Percentiles rank a stretch among this genome's conserved stretches.
These are phyloP conservation scores for Mamestra configurata DNA, from an alignment of 1,140 invertebrate species.

Conservation along the genomic window DNA sequence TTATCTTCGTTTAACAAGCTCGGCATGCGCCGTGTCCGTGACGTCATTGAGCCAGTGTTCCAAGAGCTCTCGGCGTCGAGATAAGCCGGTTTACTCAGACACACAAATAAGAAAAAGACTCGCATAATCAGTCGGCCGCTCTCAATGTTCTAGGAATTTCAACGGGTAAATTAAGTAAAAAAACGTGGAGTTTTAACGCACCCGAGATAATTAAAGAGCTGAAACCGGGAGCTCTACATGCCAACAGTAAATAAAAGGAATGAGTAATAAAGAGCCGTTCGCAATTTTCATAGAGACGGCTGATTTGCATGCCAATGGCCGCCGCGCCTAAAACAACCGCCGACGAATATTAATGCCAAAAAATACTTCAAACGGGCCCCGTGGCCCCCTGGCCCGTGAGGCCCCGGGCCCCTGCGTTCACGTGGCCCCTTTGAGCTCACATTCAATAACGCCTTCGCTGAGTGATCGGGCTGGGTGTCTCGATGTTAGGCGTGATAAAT, in stretches of 20 bases:
- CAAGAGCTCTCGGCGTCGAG: constrained; percentile 8
- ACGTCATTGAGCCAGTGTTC: background rate
- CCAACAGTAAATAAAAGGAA: constrained; percentile 56
- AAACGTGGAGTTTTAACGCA: constrained; percentile 44
- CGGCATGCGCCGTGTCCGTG: background rate
- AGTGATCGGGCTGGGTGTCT: constrained; percentile 41
- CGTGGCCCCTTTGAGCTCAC: constrained; percentile 31
- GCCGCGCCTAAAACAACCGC: constrained; percentile 53
- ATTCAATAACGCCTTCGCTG: constrained; percentile 42
- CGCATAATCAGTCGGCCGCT: constrained; percentile 10
- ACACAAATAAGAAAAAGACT: constrained; percentile 15
- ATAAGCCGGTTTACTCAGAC: constrained; percentile 18
- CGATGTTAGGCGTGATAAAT: constrained; percentile 36
- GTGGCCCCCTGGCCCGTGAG: constrained; percentile 8
- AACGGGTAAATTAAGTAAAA: constrained; percentile 44
- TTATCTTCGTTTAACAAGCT: background rate
- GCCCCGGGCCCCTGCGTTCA: background rate
- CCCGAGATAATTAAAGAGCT: constrained; percentile 51
- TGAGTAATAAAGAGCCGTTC: constrained; percentile 58
- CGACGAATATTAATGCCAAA: constrained; percentile 55
- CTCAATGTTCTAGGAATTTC: constrained; percentile 28
- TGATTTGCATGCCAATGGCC: constrained; percentile 59
- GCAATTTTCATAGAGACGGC: constrained; percentile 57
- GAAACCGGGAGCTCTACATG: constrained; percentile 42
- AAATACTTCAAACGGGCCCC: constrained; percentile 47